Evolutionary conservation across 2,888 invertebrate genomes (phyloP), one percentile per base, ranked within the genome.

Genomic region (Drosophila kanekoi): DNA sequence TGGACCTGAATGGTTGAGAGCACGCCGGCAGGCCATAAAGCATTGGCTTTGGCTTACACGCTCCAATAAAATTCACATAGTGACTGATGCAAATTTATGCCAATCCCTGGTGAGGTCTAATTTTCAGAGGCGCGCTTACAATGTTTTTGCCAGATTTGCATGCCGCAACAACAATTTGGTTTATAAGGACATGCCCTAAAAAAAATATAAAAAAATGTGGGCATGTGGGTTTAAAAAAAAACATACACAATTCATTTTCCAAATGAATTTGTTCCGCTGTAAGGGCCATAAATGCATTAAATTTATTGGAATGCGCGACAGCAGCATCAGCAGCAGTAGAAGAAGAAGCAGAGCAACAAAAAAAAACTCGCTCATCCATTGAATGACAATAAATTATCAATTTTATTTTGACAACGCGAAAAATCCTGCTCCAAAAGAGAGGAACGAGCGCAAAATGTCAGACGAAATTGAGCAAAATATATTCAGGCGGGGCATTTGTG

Each of bases 371-470:
- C 76, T 73, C 74, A 67, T 66, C 79, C 87, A 90, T 89, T 90
- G 89, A 87, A 89, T 88, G 89, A 90, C 88, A 87, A 90, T 89
- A 89, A 90, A 89, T 90, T 89, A 90, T 83, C 82, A 87, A 89
- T 87, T 87, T 89, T 87, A 87, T 84, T 86, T 89, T 84, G 85
- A 82, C 88, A 86, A 83, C 79, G 87, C 78, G 74, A 81, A 86
- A 86, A 86, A 86, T 72, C 71, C 71, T 67, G 72, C 67, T 66
- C 40, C 54, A 60, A 62, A 72, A 48, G 65, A 69, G 58, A 77
- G 72, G 57, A 66, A 70, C 60, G 62, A 69, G 48, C 54, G 52
- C 71, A 75, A 77, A 83, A 81, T 75, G 84, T 84, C 84, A 87
- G 63, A 77, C 77, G 66, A 81, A 84, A 87, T 87, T 84, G 87